Evolutionary conservation across 2,888 invertebrate genomes (phyloP).

Genomic region (Odontomyia ornata): DNA sequence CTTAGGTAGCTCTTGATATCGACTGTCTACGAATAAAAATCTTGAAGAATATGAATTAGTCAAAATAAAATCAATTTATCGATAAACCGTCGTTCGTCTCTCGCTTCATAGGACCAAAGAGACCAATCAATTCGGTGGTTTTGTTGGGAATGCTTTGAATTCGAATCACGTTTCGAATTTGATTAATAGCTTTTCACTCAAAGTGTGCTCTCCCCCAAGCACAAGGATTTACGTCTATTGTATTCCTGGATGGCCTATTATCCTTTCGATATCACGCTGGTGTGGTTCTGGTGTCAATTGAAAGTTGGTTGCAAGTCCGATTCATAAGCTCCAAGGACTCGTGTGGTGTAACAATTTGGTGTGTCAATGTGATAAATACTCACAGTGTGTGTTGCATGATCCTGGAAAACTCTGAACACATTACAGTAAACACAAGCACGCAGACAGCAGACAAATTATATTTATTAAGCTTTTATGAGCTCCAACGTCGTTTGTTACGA

Average conservation of each 20-base stretch:
- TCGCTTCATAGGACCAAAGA: neutral
- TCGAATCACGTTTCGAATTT: slow-evolving; percentile 26
- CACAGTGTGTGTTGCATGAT: neutral
- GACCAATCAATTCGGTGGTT: slow-evolving; percentile 28
- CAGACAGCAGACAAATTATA: too few species aligned
- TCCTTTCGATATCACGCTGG: neutral
- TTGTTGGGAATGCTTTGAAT: neutral
- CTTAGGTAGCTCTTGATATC: neutral
- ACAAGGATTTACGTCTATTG: neutral
- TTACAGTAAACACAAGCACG: neutral
- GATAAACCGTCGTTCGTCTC: neutral
- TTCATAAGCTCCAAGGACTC: too few species aligned
- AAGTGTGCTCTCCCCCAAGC: neutral
- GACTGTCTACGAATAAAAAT: neutral
- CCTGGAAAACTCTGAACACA: neutral
- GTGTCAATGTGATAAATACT: slow-evolving; percentile 1
- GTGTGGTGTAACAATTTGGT: neutral
- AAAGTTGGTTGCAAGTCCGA: neutral
- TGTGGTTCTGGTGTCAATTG: neutral
- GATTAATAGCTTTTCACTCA: slow-evolving; percentile 19
- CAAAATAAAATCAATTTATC: slow-evolving; percentile 14
- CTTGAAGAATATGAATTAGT: slow-evolving; percentile 2
- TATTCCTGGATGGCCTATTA: neutral
- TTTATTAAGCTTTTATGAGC: too few species aligned
- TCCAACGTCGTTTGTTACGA: too few species aligned